Conservation (phyloP, 2,888 invertebrate genomes). For the Stratiomys singularior region DNA sequence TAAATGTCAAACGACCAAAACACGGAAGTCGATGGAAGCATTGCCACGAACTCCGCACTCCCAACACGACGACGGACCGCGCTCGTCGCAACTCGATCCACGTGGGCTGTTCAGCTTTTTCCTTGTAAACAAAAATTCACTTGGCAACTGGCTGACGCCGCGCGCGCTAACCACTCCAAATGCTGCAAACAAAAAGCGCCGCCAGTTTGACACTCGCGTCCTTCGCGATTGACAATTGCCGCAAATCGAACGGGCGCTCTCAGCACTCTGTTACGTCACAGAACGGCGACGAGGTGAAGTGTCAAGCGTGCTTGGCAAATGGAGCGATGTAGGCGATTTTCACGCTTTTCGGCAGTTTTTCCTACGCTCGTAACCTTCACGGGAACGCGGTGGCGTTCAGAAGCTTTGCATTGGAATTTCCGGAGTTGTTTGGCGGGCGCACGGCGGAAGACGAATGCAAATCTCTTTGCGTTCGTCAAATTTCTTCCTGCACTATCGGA, state of each 20-base stretch:
- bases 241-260: neutral
- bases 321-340: constrained; percentile 20
- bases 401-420: constrained; percentile 20
- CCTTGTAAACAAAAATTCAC: constrained; percentile 25
- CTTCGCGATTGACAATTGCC: constrained; percentile 20
- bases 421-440: neutral
- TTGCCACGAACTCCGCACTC: neutral
- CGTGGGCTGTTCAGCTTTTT: constrained; percentile 24
- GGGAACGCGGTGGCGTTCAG: neutral
- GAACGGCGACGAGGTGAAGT: neutral
- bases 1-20: neutral
- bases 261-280: constrained; percentile 30
- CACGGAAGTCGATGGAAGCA: constrained; percentile 16
- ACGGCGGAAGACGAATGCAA: neutral
- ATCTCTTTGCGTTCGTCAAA: neutral
- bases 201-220: constrained; percentile 24
- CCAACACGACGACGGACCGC: neutral
- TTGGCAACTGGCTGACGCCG: neutral
- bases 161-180: neutral
- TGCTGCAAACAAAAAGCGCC: constrained; percentile 1
- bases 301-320: neutral
- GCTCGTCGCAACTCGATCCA: neutral
- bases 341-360: neutral
- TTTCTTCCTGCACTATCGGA: neutral
- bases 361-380: neutral